Percentiles rank a stretch among this genome's conserved stretches.
Evolutionary conservation across 2,797 vertebrate species (phyloP).

Genomic region (Cossypha polioptera): DNA sequence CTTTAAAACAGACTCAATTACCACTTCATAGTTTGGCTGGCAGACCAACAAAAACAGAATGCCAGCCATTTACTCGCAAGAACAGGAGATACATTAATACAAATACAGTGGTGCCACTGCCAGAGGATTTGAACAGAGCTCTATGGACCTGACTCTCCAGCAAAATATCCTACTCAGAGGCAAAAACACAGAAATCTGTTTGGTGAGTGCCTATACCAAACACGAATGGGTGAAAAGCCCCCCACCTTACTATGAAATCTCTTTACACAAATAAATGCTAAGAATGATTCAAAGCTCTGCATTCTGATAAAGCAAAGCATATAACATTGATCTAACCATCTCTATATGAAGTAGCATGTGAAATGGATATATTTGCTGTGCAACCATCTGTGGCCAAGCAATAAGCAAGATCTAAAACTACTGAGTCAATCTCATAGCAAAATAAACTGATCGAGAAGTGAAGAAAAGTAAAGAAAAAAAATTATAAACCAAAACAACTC

Average conservation of each 20-base stretch:
- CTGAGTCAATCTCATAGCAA: not conserved
- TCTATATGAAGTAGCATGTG: not conserved
- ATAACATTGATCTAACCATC: not conserved
- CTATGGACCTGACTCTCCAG: not conserved
- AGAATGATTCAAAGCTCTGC: not conserved
- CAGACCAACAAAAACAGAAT: constrained; percentile 61
- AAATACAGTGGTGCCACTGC: constrained; percentile 9
- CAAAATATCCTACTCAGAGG: not conserved
- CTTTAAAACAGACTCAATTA: constrained; percentile 62
- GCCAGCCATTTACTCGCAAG: constrained; percentile 56
- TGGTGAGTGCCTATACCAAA: not conserved
- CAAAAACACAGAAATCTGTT: not conserved
- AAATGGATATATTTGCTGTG: not conserved
- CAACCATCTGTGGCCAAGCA: constrained; percentile 18
- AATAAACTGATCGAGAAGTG: not conserved
- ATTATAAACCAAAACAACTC: not conserved
- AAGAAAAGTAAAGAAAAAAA: not conserved
- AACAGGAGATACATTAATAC: constrained; percentile 62
- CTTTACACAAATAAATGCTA: not conserved
- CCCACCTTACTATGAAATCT: not conserved
- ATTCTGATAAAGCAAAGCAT: not conserved
- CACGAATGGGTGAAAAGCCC: not conserved
- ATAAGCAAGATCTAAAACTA: not conserved
- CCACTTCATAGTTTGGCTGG: constrained; percentile 59
- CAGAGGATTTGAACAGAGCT: not conserved